phyloP scores from a whole-genome alignment of 2,888 invertebrate genomes.

The Phymatocera aterrima region DNA sequence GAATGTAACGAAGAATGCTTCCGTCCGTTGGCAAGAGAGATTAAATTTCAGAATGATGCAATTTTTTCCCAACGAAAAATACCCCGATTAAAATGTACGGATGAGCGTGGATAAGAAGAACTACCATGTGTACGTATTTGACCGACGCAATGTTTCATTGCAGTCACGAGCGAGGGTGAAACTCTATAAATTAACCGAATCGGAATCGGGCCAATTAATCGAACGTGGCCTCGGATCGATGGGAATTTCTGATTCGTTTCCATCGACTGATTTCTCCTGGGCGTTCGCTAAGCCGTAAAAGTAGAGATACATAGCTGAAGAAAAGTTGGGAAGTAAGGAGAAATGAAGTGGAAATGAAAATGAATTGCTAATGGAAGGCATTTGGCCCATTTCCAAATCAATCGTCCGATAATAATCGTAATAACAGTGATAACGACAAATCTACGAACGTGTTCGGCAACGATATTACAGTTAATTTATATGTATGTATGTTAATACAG shows the following conservation, averaged over 20 bases:
- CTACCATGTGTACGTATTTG: not conserved
- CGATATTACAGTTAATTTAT: no score
- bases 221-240: not conserved
- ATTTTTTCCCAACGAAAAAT: no score
- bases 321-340: not conserved
- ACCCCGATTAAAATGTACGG: not conserved
- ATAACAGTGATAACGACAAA: not conserved
- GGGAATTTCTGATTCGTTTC: slow-evolving; percentile 23
- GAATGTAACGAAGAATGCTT: no score
- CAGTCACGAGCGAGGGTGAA: not conserved
- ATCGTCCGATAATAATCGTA: slow-evolving; percentile 7
- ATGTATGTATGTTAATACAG: not conserved
- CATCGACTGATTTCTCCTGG: slow-evolving; percentile 29
- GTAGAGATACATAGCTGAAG: not conserved
- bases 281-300: slow-evolving; percentile 4
- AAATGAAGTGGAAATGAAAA: not conserved
- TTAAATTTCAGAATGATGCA: no score
- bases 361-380: not conserved
- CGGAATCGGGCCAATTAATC: slow-evolving; percentile 31
- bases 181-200: slow-evolving; percentile 16
- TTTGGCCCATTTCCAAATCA: not conserved
- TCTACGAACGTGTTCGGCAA: not conserved
- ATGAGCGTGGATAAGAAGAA: not conserved
- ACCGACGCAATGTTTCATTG: not conserved
- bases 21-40: no score